Evolutionary conservation across 1,140 invertebrate genomes (phyloP).

Genomic region (Ridgeia piscesae): DNA sequence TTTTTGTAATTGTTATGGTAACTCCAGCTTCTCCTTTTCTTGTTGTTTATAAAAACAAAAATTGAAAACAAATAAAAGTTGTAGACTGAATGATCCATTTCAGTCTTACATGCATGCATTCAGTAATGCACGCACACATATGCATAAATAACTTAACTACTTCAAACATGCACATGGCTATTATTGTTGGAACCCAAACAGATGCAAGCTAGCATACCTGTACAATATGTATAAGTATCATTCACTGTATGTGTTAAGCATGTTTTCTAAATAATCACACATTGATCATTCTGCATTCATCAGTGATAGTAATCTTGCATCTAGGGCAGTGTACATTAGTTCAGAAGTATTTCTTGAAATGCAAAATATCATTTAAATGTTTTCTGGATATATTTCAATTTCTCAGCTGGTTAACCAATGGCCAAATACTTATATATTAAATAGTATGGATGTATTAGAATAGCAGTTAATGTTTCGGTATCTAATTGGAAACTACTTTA

Average conservation of each 20-base stretch:
- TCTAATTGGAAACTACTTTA: background rate
- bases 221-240: too few relatives aligned
- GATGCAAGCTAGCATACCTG: too few relatives aligned
- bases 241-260: too few relatives aligned
- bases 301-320: background rate
- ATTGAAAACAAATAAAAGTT: background rate
- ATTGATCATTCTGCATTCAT: too few relatives aligned
- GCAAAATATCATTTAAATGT: background rate
- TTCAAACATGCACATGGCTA: too few relatives aligned
- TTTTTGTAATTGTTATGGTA: too few relatives aligned
- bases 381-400: background rate
- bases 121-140: too few relatives aligned
- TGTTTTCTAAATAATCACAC: too few relatives aligned
- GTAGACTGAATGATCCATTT: too few relatives aligned
- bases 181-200: too few relatives aligned
- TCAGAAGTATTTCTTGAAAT: background rate
- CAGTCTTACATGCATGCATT: background rate
- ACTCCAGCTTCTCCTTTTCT: too few relatives aligned
- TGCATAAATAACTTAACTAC: too few relatives aligned
- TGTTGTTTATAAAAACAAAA: background rate
- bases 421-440: background rate
- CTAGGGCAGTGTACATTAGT: background rate
- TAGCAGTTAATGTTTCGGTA: background rate
- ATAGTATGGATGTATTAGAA: background rate
- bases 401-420: background rate